These are phyloP conservation scores for Monomorium pharaonis DNA, from an alignment of 1,140 invertebrate genomes.

Conservation along the genomic window DNA sequence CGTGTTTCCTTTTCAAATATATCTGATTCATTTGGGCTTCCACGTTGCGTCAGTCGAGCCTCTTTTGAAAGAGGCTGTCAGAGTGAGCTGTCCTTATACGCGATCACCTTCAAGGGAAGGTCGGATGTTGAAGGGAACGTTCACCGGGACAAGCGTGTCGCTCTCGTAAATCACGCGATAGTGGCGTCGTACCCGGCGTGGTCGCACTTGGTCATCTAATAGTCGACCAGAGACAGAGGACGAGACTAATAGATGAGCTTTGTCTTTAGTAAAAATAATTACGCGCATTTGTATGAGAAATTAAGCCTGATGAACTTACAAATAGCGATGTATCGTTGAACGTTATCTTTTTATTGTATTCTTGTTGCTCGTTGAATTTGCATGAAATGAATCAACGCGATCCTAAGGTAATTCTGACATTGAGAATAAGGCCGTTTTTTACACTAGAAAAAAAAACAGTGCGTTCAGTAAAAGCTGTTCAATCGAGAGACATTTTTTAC, in stretches of 20 bases:
- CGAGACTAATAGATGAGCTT: neutral
- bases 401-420: neutral
- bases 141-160: constrained; percentile 1
- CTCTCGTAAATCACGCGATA: neutral
- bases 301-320: neutral
- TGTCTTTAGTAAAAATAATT: neutral
- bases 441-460: too few relatives aligned
- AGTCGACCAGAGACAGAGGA: neutral
- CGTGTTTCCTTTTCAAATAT: neutral
- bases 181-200: neutral
- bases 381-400: neutral
- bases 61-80: neutral
- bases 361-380: neutral
- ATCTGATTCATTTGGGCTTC: neutral
- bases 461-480: too few relatives aligned
- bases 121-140: neutral
- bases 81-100: neutral
- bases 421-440: neutral
- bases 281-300: neutral
- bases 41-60: neutral
- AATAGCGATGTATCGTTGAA: neutral
- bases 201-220: neutral
- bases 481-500: too few relatives aligned
- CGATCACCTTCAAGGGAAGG: neutral
- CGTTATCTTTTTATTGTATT: neutral